Base-by-base conservation (phyloP, 2,888 invertebrate genomes). In the Lasioglossum vierecki region DNA sequence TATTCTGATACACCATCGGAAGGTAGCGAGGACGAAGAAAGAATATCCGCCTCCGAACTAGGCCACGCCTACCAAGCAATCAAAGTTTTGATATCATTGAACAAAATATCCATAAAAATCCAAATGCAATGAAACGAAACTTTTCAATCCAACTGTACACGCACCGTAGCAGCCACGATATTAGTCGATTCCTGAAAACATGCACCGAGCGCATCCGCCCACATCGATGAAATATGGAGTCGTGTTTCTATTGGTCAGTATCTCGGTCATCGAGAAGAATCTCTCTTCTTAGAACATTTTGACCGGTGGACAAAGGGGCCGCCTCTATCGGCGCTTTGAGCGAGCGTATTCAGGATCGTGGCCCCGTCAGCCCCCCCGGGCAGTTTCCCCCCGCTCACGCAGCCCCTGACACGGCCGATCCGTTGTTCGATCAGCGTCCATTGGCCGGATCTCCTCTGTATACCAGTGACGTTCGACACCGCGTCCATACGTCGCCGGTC, bases 401-500 rank as follows among this genome's bases (percentile, higher is more conserved):
- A 53, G 53, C 8, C 53, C 53, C 53, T 53, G 53, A 53, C 53
- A 53, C 53, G 53, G 53, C 60, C 26, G 60, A 30, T 18, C 66
- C 66, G 66, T 66, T 66, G 66, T 66, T 66, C 66, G 66, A 66
- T 68, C 35, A 22, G 35, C 80, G 53, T 26, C 57, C 53, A 83
- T 76, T 60, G 71, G n/a, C 66, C 44, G 26, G 82, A 76, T 76
- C 81, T 41, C 13, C 35, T 60, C 8, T 66, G 30, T 35, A 49
- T 57, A 70, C 13, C 46, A 60, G 66, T 49, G 80, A 80, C 46
- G 46, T 72, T 30, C 82, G 66, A 82, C 70, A 60, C 26, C 74
- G 75, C 53, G 74, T 53, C 74, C 63, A 80, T 80, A 80, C 68
- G 68, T 75, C 41, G 74, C 49, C 49, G 74, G 73, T 76, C 80